Conservation (phyloP, 64 coral and sea anemone genomes). For the Trachythela sp. region DNA sequence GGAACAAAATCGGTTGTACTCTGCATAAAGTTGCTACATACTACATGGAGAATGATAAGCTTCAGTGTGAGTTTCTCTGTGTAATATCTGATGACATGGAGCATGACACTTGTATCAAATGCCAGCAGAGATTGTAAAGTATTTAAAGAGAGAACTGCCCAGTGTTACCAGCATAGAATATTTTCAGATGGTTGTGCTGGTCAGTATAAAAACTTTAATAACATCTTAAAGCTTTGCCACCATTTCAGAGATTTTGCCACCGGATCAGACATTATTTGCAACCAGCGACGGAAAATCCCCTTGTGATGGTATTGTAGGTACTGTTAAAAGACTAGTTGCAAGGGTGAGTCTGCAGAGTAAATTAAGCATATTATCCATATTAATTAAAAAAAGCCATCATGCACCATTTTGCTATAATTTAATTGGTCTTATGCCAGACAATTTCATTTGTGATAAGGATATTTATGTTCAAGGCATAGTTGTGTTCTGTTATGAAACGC, state of each 20-base stretch:
- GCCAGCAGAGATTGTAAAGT: background rate
- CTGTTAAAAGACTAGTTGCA: conserved; percentile 5
- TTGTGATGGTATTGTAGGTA: background rate
- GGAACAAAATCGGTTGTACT: no score
- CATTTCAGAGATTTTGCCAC: conserved; percentile 3
- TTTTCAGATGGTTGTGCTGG: conserved; percentile 24
- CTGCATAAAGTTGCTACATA: background rate
- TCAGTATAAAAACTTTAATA: conserved; percentile 29
- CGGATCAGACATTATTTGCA: background rate
- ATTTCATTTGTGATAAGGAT: no score
- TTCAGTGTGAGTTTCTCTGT: background rate
- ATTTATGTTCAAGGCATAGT: no score
- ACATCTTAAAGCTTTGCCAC: conserved; percentile 20
- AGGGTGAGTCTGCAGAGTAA: conserved; percentile 12
- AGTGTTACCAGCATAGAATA: background rate
- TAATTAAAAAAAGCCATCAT: no score
- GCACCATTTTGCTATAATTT: no score
- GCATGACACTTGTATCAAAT: conserved; percentile 2
- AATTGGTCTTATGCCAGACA: no score
- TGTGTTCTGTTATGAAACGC: no score
- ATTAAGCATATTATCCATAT: no score
- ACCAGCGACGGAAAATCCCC: conserved; percentile 1
- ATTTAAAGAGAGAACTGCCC: background rate
- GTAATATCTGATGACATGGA: conserved; percentile 20
- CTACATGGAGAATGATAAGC: background rate